These are phyloP conservation scores for Pygmarrhopalites habei DNA, from an alignment of 1,140 invertebrate genomes.

Conservation along the genomic window DNA sequence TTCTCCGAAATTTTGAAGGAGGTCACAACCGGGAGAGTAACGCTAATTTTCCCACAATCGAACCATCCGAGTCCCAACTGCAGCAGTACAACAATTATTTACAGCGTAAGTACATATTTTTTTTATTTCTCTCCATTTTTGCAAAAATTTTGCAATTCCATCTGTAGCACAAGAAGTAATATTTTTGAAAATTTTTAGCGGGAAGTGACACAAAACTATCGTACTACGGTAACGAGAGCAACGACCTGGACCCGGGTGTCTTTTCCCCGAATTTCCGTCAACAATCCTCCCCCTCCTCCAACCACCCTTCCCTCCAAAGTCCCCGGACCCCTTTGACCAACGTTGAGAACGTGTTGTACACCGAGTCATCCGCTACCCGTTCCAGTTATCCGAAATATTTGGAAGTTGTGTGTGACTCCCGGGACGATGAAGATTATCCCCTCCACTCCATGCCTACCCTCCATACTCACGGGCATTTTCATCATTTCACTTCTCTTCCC, in stretches of 20 bases:
- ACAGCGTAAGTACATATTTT: background rate
- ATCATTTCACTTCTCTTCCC: too few relatives aligned
- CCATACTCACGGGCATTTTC: too few relatives aligned
- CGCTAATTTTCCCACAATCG: background rate
- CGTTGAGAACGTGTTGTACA: background rate
- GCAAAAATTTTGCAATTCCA: background rate
- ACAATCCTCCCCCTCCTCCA: too few relatives aligned
- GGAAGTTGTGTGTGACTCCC: background rate
- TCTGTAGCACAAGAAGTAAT: background rate
- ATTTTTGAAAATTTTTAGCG: background rate
- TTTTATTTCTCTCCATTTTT: background rate
- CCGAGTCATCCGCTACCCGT: background rate
- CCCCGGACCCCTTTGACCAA: too few relatives aligned
- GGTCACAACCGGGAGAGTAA: background rate
- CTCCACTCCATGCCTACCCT: too few relatives aligned
- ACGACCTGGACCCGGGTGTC: background rate
- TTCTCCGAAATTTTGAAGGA: slow-evolving; percentile 22
- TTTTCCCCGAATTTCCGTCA: too few relatives aligned
- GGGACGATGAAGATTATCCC: too few relatives aligned
- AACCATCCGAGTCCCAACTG: background rate
- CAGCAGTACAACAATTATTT: slow-evolving; percentile 1
- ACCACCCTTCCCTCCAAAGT: too few relatives aligned
- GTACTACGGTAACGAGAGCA: background rate
- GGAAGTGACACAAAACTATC: background rate
- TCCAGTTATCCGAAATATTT: slow-evolving; percentile 25